These are phyloP conservation scores for Peromyscus maniculatus DNA, from an alignment of 2,113 vertebrate genomes.

Conservation along the genomic window DNA sequence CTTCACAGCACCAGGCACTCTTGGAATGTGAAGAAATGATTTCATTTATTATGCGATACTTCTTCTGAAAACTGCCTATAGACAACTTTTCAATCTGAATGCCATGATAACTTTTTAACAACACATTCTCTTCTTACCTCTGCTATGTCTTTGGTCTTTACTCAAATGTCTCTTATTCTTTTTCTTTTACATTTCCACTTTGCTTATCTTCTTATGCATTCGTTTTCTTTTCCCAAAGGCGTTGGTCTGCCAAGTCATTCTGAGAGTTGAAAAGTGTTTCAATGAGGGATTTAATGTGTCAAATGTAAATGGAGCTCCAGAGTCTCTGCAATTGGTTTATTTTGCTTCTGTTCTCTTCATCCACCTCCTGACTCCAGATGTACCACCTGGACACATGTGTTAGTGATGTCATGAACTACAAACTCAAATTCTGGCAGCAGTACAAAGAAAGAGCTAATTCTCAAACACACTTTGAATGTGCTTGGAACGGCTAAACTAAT, in stretches of 20 bases:
- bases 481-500: conserved; percentile 68
- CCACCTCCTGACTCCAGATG: conserved; percentile 65
- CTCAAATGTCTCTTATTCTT: conserved; percentile 18
- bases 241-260: conserved; percentile 34
- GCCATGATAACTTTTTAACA: conserved; percentile 37
- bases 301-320: conserved; percentile 44
- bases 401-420: conserved; percentile 73
- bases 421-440: conserved; percentile 69
- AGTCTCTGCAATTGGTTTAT: conserved; percentile 61
- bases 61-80: conserved; percentile 37
- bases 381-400: conserved; percentile 56
- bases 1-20: not conserved
- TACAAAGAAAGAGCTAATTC: conserved; percentile 70
- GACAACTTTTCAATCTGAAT: not conserved
- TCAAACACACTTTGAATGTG: conserved; percentile 60
- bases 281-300: conserved; percentile 59
- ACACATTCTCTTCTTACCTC: not conserved
- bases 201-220: not conserved
- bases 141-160: not conserved
- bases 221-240: conserved; percentile 51
- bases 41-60: not conserved
- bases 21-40: conserved; percentile 21
- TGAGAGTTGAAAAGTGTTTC: conserved; percentile 55
- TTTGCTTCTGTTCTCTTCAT: conserved; percentile 67
- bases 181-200: conserved; percentile 13